phyloP scores from a whole-genome alignment of 2,888 invertebrate species.

The Peribatodes rhomboidaria region DNA sequence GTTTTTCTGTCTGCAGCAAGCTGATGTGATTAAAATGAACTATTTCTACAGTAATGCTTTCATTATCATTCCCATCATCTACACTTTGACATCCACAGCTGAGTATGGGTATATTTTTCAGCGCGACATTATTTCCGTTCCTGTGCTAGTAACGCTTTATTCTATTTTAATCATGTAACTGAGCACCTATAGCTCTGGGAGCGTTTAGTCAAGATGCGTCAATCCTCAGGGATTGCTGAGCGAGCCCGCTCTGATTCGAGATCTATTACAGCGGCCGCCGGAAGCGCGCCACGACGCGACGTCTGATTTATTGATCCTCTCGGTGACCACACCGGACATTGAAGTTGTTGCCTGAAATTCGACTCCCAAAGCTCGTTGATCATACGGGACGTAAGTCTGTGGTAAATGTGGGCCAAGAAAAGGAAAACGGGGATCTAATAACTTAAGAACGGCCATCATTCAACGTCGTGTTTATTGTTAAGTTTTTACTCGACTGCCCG shows the following conservation, averaged over 20 bases:
- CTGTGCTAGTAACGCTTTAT: too few relatives aligned
- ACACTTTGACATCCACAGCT: too few relatives aligned
- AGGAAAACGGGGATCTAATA: neutral
- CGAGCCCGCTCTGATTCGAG: conserved; percentile 23
- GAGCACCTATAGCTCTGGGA: neutral
- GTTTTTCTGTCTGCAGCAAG: too few relatives aligned
- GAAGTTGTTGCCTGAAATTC: conserved; percentile 30
- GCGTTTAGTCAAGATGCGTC: conserved; percentile 22
- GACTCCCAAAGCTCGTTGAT: conserved; percentile 29
- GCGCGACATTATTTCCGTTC: too few relatives aligned
- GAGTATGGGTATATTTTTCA: too few relatives aligned
- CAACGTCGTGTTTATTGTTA: neutral
- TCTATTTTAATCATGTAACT: neutral
- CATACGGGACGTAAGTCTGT: conserved; percentile 19
- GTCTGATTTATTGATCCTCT: conserved; percentile 37
- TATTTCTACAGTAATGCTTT: too few relatives aligned
- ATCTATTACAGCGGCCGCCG: conserved; percentile 36
- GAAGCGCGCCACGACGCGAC: conserved; percentile 21
- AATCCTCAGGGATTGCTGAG: conserved; percentile 27
- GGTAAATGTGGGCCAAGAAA: conserved; percentile 7
- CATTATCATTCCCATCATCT: too few relatives aligned
- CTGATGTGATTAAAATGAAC: too few relatives aligned
- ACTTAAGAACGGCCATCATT: neutral
- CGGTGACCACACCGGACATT: conserved; percentile 34
- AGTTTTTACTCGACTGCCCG: neutral